Base-by-base conservation (phyloP, 1,140 invertebrate species). In the Drosophila mojavensis region DNA sequence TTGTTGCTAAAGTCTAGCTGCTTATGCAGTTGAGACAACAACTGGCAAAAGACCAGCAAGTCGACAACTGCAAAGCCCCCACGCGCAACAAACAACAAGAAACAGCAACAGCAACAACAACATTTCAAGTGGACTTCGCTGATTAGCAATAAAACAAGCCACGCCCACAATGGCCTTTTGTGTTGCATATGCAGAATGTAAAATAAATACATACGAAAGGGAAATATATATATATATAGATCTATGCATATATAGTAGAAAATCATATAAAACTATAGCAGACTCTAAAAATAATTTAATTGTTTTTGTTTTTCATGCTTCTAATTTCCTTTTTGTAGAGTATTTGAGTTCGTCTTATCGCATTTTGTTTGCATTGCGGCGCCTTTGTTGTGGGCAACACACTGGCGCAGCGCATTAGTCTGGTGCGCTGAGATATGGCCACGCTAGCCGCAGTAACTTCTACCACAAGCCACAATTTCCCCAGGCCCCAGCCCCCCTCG, bases 1-100 rank as follows among this genome's bases (percentile, higher is more conserved):
- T 5, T 33, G 58, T 17, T 36, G 51, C 28, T 45, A 67, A 60
- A 63, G 10, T 55, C 63, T 5, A 15, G 28, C 59, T 36, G 54
- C 55, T 72, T 72, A 66, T 72, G 69, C 55, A 72, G 59, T 71
- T 62, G 28, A 55, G 17, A 17, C 17, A 17, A 17, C 17, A 17
- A 17, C 0, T 17, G 17, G 17, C 17, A 17, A 17, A 61, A 61
- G 48, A 56, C n/a, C n/a, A 15, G 33, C 51, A 39, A 47, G 48
- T 60, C 20, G 51, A 64, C 67, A 64, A 48, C 36, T 45, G 41
- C 58, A 60, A 60, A 48, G 58, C 58, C 24, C 56, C 47, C 26
- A 60, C 56, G 20, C 6, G 5, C 24, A 43, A 45, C 56, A 26
- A 26, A 43, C 13, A 20, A 24, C 20, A 24, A 24, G 20, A 24